Conservation (phyloP, 2,797 vertebrate species). For the Steatocranus sp. region DNA sequence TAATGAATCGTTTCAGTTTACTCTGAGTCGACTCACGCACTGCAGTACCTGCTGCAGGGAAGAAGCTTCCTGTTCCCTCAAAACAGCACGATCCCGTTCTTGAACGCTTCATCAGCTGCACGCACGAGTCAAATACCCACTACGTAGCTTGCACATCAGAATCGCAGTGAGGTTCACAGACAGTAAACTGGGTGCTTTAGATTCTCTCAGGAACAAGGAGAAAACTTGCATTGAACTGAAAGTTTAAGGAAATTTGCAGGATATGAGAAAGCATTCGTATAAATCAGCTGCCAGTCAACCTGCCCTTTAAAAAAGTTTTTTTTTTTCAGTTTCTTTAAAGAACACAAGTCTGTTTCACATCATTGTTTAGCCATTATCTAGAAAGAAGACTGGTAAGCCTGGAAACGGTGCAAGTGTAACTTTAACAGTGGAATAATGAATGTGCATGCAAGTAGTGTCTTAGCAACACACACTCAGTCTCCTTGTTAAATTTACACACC, state of each 20-base stretch:
- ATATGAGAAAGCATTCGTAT: neutral
- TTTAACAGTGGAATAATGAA: neutral
- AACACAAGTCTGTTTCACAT: neutral
- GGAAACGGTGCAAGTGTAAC: neutral
- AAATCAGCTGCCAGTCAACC: neutral
- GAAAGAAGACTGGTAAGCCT: neutral
- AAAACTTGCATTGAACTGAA: neutral
- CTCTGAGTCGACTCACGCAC: slow-evolving; percentile 21
- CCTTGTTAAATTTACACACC: neutral
- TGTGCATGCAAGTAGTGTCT: neutral
- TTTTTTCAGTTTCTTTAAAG: neutral
- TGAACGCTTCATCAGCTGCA: neutral
- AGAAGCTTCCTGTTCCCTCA: neutral
- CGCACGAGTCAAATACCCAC: neutral
- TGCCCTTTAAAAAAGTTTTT: neutral
- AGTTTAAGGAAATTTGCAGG: neutral
- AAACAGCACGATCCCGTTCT: neutral
- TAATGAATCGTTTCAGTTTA: slow-evolving; percentile 18
- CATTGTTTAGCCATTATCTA: neutral
- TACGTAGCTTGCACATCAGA: neutral
- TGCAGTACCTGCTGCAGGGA: slow-evolving; percentile 3
- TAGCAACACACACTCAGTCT: neutral
- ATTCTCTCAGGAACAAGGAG: neutral
- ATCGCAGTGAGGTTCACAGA: neutral
- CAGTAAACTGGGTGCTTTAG: fast-evolving